Conservation (phyloP, 2,797 vertebrate species). For the Eptatretus atami region DNA sequence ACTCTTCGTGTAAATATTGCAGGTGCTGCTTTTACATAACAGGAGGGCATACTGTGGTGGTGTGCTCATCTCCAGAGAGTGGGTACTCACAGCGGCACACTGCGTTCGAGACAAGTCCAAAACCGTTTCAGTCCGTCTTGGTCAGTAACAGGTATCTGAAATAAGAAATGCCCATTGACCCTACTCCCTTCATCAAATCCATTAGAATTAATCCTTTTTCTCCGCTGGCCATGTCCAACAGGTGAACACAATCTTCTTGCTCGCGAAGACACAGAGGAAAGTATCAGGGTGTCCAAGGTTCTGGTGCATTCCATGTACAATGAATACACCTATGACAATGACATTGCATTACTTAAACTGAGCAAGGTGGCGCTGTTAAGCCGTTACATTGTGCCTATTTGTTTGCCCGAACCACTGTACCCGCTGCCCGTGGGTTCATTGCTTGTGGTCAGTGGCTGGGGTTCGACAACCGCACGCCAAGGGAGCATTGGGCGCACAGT, state of each 20-base stretch:
- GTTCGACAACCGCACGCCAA: too few relatives aligned
- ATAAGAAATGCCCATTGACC: too few relatives aligned
- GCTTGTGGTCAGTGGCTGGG: too few relatives aligned
- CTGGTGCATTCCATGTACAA: background rate
- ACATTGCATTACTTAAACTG: conserved; percentile 1
- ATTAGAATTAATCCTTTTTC: too few relatives aligned
- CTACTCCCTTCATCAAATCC: too few relatives aligned
- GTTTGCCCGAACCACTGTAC: background rate
- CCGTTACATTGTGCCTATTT: background rate
- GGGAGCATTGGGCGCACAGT: too few relatives aligned
- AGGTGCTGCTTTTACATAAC: background rate
- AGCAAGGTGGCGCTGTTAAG: background rate
- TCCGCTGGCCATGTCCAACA: background rate
- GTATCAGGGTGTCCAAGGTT: background rate
- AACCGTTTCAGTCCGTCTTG: conserved; percentile 1
- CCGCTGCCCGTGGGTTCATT: too few relatives aligned
- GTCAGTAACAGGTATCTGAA: background rate
- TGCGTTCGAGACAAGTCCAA: background rate
- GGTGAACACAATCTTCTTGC: background rate
- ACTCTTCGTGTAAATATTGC: background rate
- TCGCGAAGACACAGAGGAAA: background rate
- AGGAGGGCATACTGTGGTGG: conserved; percentile 1
- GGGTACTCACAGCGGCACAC: conserved; percentile 1
- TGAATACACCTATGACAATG: background rate
- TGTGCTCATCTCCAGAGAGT: background rate